Evolutionary conservation across 2,797 vertebrate genomes (phyloP).

Genomic region (Rhinichthys osculus): DNA sequence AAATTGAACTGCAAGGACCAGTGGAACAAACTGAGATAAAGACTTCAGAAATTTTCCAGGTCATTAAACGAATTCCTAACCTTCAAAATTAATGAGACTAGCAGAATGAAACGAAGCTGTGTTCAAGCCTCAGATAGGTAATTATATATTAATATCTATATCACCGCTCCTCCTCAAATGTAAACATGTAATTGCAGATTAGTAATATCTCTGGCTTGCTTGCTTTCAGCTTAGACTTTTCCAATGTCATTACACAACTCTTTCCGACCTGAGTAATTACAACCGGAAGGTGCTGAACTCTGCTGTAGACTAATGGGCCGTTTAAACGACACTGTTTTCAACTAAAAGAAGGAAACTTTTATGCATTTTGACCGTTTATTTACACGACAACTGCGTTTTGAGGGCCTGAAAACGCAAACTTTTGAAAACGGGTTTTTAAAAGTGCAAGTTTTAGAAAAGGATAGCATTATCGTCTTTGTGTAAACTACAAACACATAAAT

Average conservation of each 20-base stretch:
- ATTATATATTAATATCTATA: constrained; percentile 59
- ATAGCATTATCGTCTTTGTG: too few species aligned
- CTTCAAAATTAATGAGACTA: constrained; percentile 57
- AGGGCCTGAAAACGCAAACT: background rate
- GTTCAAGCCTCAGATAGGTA: constrained; percentile 45
- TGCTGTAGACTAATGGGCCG: background rate
- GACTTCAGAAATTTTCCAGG: constrained; percentile 55
- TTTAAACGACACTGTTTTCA: background rate
- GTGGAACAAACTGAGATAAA: constrained; percentile 58
- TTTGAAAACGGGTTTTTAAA: background rate
- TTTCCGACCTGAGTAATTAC: constrained; percentile 24
- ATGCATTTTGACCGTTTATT: background rate
- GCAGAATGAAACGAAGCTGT: constrained; percentile 42
- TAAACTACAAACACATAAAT: background rate
- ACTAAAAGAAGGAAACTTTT: background rate
- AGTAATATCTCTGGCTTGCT: constrained; percentile 53
- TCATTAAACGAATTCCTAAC: constrained; percentile 55
- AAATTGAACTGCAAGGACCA: constrained; percentile 48
- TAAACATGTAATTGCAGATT: constrained; percentile 56
- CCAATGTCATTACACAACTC: constrained; percentile 31
- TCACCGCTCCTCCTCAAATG: constrained; percentile 50
- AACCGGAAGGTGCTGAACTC: constrained; percentile 19
- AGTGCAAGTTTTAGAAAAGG: too few species aligned
- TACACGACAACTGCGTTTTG: background rate
- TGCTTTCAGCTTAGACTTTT: constrained; percentile 36